A percentile compares a stretch with the other conserved stretches of the same genome.
Evolutionary conservation across 2,797 vertebrate genomes (phyloP).

Genomic region (Scarus forsteni): DNA sequence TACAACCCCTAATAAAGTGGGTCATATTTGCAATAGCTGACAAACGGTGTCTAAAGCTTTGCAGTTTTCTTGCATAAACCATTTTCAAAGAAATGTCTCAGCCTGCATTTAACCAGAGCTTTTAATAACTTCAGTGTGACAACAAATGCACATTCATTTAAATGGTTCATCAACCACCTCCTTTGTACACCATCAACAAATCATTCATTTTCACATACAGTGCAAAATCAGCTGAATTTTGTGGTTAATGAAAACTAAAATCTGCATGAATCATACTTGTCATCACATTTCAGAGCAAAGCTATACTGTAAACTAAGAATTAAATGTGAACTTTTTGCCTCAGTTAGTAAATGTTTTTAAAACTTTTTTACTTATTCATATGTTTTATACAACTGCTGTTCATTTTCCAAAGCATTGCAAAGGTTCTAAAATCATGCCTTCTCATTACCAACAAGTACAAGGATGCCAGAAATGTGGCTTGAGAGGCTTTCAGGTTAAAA

Average conservation of each 20-base stretch:
- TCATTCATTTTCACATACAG: neutral
- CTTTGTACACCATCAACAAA: neutral
- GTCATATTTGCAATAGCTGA: too few species aligned
- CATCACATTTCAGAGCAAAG: conserved; percentile 2
- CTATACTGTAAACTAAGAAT: neutral
- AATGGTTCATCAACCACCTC: neutral
- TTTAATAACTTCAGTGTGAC: conserved; percentile 34
- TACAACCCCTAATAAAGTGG: too few species aligned
- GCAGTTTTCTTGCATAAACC: too few species aligned
- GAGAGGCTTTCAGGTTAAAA: neutral
- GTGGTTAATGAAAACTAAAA: neutral
- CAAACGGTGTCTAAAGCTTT: too few species aligned
- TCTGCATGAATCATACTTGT: neutral
- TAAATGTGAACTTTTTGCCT: neutral
- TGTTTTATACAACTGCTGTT: neutral
- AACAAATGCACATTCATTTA: conserved; percentile 21
- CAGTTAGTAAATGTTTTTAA: too few species aligned
- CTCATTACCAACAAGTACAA: too few species aligned
- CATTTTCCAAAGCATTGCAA: neutral
- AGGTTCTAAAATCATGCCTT: neutral
- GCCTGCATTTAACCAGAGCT: neutral
- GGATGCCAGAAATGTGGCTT: neutral
- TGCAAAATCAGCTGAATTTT: conserved; percentile 3
- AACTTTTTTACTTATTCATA: too few species aligned
- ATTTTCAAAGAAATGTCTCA: too few species aligned